Evolutionary conservation across 2,113 vertebrate genomes (phyloP), one percentile per base, ranked within the genome.

Genomic region (Diphyllodes magnificus): DNA sequence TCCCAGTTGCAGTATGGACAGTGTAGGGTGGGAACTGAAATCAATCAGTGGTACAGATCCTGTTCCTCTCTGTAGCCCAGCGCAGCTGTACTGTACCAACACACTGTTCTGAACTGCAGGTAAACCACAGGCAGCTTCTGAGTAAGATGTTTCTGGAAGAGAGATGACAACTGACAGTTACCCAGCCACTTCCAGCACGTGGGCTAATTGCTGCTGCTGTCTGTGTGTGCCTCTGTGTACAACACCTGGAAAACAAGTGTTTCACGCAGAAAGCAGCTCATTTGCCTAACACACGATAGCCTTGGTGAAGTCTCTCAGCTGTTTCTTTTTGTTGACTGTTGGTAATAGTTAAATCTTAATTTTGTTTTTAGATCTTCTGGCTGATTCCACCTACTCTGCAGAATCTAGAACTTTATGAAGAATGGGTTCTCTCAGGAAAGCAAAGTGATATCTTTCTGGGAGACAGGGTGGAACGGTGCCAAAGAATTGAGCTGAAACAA

Each of bases 401-500:
- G 96, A 99, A 99, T 95, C 98, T 99, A 77, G 98, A 98, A 35
- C 98, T 99, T 79, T 99, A 99, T n/a, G 99, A 99, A 96, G 99
- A 99, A 98, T 99, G 99, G 99, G 99, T 99, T 75, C 98, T 99
- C 82, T 99, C 99, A 28, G 99, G 99, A 86, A 99, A 99, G 78
- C 99, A 99, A 97, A 99, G 99, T 20, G 99, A 99, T 93, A 96
- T 99, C 95, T 99, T 99, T 89, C 98, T 99, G 97, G 99, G 99
- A 87, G 99, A 99, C 97, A 98, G 98, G 4, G 99, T 98, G 81
- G 99, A 99, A 57, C 98, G 98, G 63, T 99, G 99, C 97, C 99
- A 99, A 98, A 98, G 99, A 97, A 99, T 99, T 95, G 99, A 99
- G 95, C 98, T 99, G 94, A 98, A 98, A 84, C 99, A 99, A 96